Conservation (phyloP, 2,113 vertebrate genomes). For the Pelodiscus sinensis region DNA sequence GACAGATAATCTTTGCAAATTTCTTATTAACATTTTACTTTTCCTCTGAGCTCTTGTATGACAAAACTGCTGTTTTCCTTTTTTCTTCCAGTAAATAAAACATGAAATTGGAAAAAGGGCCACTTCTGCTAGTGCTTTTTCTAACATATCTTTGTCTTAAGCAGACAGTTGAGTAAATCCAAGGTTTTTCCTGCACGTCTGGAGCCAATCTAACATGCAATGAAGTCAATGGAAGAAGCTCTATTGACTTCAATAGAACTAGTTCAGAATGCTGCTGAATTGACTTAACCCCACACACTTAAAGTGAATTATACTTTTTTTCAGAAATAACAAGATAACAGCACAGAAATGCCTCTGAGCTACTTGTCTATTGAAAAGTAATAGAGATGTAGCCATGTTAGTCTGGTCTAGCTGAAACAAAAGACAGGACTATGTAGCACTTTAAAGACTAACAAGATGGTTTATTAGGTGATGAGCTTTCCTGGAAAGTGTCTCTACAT, state of each 20-base stretch:
- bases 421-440: too few species aligned
- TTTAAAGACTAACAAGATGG: too few species aligned
- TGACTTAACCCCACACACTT: not conserved
- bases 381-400: too few species aligned
- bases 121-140: not conserved
- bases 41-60: not conserved
- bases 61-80: fast-evolving
- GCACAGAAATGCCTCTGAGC: not conserved
- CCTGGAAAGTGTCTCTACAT: not conserved
- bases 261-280: not conserved
- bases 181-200: not conserved
- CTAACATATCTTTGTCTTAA: not conserved
- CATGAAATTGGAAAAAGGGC: not conserved
- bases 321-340: not conserved
- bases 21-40: not conserved
- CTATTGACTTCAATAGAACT: not conserved
- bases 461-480: too few species aligned
- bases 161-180: not conserved
- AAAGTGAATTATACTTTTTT: not conserved
- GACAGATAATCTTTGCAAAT: not conserved
- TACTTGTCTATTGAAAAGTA: not conserved
- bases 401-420: too few species aligned
- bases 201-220: not conserved
- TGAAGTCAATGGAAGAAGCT: not conserved
- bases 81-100: not conserved